Evolutionary conservation across 2,888 invertebrate genomes (phyloP).

Genomic region (Leucozona laternaria): DNA sequence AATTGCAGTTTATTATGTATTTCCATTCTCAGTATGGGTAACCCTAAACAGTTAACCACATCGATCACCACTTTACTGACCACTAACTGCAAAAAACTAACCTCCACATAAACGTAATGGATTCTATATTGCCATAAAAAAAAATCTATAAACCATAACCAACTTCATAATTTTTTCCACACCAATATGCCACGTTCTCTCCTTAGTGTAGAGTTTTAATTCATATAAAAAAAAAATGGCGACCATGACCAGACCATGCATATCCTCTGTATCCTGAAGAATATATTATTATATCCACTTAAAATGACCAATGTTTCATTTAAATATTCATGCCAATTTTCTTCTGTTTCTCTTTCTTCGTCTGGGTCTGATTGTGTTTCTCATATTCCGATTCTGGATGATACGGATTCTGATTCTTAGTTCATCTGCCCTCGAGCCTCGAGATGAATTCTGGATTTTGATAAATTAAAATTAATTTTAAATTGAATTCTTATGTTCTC

Average conservation of each 20-base stretch:
- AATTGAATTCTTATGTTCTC: slow-evolving; percentile 71
- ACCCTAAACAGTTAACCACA: slow-evolving; percentile 52
- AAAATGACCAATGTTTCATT: slow-evolving; percentile 60
- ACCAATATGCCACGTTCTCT: background rate
- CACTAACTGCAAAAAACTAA: slow-evolving; percentile 53
- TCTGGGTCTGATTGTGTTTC: background rate
- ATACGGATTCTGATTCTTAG: slow-evolving; percentile 19
- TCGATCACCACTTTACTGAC: slow-evolving; percentile 46
- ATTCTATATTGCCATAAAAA: slow-evolving; percentile 1
- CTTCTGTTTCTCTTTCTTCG: slow-evolving; percentile 19
- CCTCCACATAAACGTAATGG: background rate
- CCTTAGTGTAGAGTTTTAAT: background rate
- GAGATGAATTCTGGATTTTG: slow-evolving; percentile 56
- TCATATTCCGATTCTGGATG: background rate
- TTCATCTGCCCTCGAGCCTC: slow-evolving; percentile 22
- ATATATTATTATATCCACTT: slow-evolving; percentile 44
- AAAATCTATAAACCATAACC: slow-evolving; percentile 21
- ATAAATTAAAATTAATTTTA: slow-evolving; percentile 73
- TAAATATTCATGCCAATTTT: slow-evolving; percentile 65
- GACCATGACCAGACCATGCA: background rate
- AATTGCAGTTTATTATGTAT: slow-evolving; percentile 29
- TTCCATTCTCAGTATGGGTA: background rate
- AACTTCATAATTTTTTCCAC: slow-evolving; percentile 7
- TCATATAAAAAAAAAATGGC: slow-evolving; percentile 11
- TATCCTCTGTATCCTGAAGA: slow-evolving; percentile 14